Evolutionary conservation across 1,140 invertebrate genomes (phyloP).

Genomic region (Drosophila kohkoa): DNA sequence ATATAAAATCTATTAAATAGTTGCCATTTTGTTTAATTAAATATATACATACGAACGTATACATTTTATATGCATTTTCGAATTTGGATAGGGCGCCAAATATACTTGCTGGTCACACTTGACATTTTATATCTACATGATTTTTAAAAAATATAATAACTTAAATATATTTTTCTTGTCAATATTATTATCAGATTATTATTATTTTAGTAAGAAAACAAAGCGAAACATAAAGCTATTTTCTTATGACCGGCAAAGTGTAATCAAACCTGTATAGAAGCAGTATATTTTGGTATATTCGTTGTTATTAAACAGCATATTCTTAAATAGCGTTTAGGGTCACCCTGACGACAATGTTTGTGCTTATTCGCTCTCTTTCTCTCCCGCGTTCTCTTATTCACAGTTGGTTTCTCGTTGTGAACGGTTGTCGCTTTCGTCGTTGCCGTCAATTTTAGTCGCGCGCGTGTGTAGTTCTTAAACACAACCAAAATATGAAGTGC

Average conservation of each 20-base stretch:
- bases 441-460: conserved; percentile 1
- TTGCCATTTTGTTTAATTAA: conserved; percentile 6
- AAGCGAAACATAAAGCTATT: too few species aligned
- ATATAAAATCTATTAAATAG: conserved; percentile 36
- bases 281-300: too few species aligned
- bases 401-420: conserved; percentile 29
- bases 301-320: background rate
- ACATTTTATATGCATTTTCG: too few species aligned
- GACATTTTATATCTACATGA: too few species aligned
- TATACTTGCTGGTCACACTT: too few species aligned
- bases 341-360: background rate
- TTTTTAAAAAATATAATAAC: too few species aligned
- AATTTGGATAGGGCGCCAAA: too few species aligned
- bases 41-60: background rate
- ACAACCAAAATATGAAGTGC: conserved; percentile 46
- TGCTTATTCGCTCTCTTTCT: conserved; percentile 2
- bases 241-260: too few species aligned
- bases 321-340: background rate
- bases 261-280: too few species aligned
- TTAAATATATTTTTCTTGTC: too few species aligned
- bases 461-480: conserved; percentile 35
- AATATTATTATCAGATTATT: too few species aligned
- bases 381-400: conserved; percentile 19
- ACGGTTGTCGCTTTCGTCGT: conserved; percentile 17
- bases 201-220: too few species aligned